A percentile compares a stretch with the other conserved stretches of the same genome.
These are phyloP conservation scores for Monoplex corrugatus DNA, from an alignment of 2,888 invertebrate species.

Conservation along the genomic window DNA sequence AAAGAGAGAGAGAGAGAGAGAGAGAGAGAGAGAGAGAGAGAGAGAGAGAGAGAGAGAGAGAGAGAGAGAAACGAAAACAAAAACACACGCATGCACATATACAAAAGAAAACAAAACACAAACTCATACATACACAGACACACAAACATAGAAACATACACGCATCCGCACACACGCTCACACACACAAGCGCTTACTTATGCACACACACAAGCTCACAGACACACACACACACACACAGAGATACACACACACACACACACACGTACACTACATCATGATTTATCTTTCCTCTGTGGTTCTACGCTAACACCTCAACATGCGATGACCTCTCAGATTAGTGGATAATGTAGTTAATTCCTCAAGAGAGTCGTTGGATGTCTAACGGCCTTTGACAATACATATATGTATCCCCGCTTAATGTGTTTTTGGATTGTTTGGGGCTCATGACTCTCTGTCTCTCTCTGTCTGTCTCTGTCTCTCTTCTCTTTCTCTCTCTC, in stretches of 20 bases:
- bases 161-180: neutral
- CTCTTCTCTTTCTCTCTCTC: neutral
- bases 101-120: no score
- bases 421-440: no score
- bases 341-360: no score
- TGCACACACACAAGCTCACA: neutral
- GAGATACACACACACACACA: neutral
- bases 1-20: neutral
- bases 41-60: neutral
- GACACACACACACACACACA: no score
- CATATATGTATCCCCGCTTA: no score
- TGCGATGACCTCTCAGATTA: no score
- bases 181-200: no score
- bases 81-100: no score
- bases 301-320: no score
- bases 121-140: no score
- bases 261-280: neutral
- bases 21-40: neutral
- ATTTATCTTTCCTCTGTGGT: neutral
- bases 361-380: neutral
- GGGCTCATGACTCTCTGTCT: no score
- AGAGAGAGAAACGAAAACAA: neutral
- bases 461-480: no score
- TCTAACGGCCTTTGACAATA: neutral
- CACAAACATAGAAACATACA: neutral